Evolutionary conservation across 1,140 invertebrate genomes (phyloP), one percentile per base, ranked within the genome.

Genomic region (Hypsibius dujardini): DNA sequence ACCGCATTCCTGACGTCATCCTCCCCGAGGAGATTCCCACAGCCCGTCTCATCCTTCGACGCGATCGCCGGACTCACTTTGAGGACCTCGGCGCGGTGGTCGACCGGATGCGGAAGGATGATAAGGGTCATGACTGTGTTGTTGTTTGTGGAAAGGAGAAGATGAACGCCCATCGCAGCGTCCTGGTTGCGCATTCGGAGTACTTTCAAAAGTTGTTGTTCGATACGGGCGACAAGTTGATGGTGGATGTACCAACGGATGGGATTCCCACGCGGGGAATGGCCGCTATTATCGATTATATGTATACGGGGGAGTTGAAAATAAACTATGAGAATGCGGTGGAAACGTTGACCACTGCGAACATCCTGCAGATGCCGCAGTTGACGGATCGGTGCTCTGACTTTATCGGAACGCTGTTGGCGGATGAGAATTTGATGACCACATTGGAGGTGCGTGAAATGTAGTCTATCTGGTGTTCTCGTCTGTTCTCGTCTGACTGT

Each of bases 231-330:
- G 62, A 67, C 42, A 67, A 67, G 62, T 7, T 67, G 62, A 67
- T 67, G 62, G 62, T 67, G 62, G 62, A 67, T 67, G 62, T 67
- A 3, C 62, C 62, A 45, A 42, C 62, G 7, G 62, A 67, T 67
- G 62, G 62, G 12, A 67, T 67, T 45, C 62, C 62, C 3, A 3
- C 62, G 62, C 3, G 42, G 42, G 62, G 62, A 12, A 12, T 67
- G 62, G 45, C 12, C 12, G 62, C 62, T 42, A 67, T 67, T 42
- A 45, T 67, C 12, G 62, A 67, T 42, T 67, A 67, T 45, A 67
- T 67, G 62, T 67, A 67, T 42, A 15, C 12, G 12, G 62, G 62
- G 12, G 62, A 67, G 12, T 42, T 67, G 42, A 67, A 67, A 42
- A 45, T 67, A 7, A 67, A 12, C 3, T 67, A 15, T 45, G 62